Evolutionary conservation across 2,888 invertebrate genomes (phyloP).

Genomic region (Frankliniella intonsa): DNA sequence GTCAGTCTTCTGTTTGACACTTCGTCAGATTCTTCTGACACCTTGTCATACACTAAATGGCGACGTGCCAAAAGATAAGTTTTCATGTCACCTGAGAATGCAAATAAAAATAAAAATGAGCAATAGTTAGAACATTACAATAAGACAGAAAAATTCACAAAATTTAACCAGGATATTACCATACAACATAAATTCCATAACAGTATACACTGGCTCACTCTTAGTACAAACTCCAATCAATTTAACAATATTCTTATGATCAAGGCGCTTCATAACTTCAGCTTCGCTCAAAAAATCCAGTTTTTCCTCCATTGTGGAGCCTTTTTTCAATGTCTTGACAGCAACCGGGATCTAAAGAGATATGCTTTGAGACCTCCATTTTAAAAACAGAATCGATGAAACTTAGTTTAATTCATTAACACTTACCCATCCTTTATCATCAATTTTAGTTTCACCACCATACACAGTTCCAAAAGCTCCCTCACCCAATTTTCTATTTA

Average conservation of each 20-base stretch:
- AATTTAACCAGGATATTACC: conserved; percentile 47
- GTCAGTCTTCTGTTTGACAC: conserved; percentile 75
- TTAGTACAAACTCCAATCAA: conserved; percentile 82
- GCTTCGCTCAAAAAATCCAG: conserved; percentile 89
- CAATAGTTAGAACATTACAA: not conserved
- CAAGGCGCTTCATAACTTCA: conserved; percentile 89
- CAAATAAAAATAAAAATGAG: not conserved
- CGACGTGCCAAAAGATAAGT: conserved; percentile 80
- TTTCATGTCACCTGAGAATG: conserved; percentile 67
- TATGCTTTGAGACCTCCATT: not conserved
- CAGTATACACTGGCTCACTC: conserved; percentile 79
- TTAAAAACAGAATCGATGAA: not conserved
- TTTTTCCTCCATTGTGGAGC: conserved; percentile 78
- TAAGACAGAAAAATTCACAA: not conserved
- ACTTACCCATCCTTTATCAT: conserved; percentile 63
- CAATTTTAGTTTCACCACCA: conserved; percentile 77
- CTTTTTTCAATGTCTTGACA: conserved; percentile 82
- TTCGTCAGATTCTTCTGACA: conserved; percentile 65
- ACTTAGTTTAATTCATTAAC: not conserved
- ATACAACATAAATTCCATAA: conserved; percentile 93
- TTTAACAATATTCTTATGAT: conserved; percentile 82
- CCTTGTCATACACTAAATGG: conserved; percentile 64
- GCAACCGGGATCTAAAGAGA: conserved; percentile 61
- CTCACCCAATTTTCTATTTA: conserved; percentile 79
- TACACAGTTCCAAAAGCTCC: conserved; percentile 92